Evolutionary conservation across 2,797 vertebrate species (phyloP).

Genomic region (Poliocrania exsul): DNA sequence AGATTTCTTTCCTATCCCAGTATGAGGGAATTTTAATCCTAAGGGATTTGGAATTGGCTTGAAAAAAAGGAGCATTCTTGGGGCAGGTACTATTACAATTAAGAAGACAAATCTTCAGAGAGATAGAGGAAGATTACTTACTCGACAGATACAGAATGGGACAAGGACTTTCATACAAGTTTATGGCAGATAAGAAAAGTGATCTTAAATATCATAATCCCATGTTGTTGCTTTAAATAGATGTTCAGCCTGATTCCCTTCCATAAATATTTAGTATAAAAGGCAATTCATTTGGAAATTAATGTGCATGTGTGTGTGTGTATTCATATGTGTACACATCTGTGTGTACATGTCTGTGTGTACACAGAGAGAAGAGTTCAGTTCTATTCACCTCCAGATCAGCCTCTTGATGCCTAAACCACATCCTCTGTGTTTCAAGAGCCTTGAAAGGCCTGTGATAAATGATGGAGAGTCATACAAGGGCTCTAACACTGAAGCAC

Average conservation of each 20-base stretch:
- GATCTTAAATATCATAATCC: neutral
- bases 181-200: neutral
- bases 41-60: neutral
- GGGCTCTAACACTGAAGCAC: neutral
- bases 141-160: neutral
- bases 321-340: neutral
- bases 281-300: neutral
- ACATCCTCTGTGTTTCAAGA: neutral
- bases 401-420: neutral
- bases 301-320: accelerated
- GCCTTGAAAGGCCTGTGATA: neutral
- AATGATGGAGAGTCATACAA: neutral
- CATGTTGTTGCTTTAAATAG: neutral
- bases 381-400: neutral
- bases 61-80: neutral
- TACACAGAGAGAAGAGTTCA: neutral
- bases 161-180: neutral
- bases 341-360: neutral
- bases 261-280: neutral
- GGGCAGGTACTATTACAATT: neutral
- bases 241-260: neutral
- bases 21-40: neutral
- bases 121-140: neutral
- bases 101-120: neutral
- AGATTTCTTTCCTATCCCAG: neutral